Evolutionary conservation across 2,113 vertebrate species (phyloP).

Genomic region (Catharus fuscescens): DNA sequence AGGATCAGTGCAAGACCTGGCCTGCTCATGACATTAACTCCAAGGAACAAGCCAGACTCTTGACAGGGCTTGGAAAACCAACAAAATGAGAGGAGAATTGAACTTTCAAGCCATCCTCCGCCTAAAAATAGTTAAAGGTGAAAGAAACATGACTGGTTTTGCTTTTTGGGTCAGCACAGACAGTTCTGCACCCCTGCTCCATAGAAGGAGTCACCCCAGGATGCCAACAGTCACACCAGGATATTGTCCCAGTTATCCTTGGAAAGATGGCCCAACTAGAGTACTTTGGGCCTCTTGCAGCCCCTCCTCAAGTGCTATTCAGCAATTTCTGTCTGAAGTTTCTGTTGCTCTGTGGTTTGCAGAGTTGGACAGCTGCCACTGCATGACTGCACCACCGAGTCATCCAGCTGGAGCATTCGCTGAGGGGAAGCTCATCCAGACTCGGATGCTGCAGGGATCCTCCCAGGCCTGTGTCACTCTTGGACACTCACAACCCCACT

Average conservation of each 20-base stretch:
- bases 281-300: background rate
- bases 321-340: background rate
- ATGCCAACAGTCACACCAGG: background rate
- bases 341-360: background rate
- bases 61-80: background rate
- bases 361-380: background rate
- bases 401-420: background rate
- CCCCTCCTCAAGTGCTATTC: background rate
- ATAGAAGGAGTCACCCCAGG: background rate
- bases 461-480: background rate
- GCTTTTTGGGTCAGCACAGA: background rate
- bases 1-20: background rate
- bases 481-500: background rate
- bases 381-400: fast-evolving
- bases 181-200: background rate
- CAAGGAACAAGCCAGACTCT: background rate
- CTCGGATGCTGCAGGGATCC: background rate
- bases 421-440: background rate
- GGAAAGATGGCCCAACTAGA: background rate
- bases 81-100: background rate
- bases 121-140: background rate
- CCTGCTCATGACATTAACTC: background rate
- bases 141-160: background rate
- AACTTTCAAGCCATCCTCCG: background rate
- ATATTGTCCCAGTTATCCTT: background rate